Evolutionary conservation across 2,888 invertebrate genomes (phyloP).

Genomic region (Agelastica alni): DNA sequence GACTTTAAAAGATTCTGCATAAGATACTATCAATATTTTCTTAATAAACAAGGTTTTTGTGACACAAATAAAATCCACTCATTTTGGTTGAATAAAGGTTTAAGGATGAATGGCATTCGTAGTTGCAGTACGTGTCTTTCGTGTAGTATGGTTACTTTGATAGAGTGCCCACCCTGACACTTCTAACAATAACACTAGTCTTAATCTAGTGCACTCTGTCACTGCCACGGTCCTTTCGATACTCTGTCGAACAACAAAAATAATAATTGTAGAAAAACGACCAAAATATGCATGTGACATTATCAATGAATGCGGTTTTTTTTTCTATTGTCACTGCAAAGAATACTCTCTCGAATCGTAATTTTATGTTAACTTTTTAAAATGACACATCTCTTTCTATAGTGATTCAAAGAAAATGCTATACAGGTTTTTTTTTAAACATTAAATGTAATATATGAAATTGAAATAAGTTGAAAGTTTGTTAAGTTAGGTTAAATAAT

Average conservation of each 20-base stretch:
- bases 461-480: too few species aligned
- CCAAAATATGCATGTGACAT: conserved; percentile 27
- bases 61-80: conserved; percentile 12
- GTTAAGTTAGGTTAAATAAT: too few species aligned
- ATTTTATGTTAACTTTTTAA: too few species aligned
- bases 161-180: conserved; percentile 54
- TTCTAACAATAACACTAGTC: conserved; percentile 46
- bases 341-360: too few species aligned
- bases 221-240: conserved; percentile 45
- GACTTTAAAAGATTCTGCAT: too few species aligned
- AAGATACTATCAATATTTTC: too few species aligned
- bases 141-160: conserved; percentile 45
- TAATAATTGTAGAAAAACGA: conserved; percentile 28
- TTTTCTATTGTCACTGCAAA: too few species aligned
- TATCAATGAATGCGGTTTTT: conserved; percentile 14
- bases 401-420: too few species aligned
- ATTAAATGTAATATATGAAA: too few species aligned
- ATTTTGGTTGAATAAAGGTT: conserved; percentile 23
- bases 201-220: conserved; percentile 54
- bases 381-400: too few species aligned
- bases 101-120: conserved; percentile 44
- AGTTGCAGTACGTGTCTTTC: conserved; percentile 34
- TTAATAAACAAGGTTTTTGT: conserved; percentile 11
- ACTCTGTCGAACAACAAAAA: conserved; percentile 36
- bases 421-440: too few species aligned